Base-by-base conservation (phyloP, 2,797 vertebrate genomes). In the Malacoraja senta region DNA sequence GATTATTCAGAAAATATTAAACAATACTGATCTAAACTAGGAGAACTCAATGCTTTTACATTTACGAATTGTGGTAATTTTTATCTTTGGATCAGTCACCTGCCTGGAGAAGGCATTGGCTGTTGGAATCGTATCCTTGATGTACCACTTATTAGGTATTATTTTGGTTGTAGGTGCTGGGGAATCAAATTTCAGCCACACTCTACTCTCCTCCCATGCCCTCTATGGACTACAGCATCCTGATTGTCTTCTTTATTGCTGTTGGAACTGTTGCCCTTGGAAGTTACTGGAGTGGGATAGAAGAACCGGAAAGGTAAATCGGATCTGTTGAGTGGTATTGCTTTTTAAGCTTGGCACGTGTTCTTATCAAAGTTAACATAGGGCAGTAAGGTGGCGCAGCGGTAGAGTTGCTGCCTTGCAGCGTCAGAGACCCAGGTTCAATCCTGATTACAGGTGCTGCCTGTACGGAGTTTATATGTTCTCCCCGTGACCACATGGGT, bases 221-320 rank as follows among this genome's bases (percentile, higher is more conserved):
- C 7, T 94, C 94, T 93, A 95, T 99, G 93, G 98, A 99, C 93
- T 95, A 95, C 94, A 99, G 97, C 93, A 97, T 99, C 94, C 94
- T 96, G 61, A 95, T 98, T 94, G 98, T 99, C 96, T 97, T 99
- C 13, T 71, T 97, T n/a, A 98, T 99, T 93, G 96, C 98, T 24
- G 96, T 99, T 8, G 95, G 96, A 93, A 99, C 98, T 0, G 97
- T 99, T 35, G 95, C 96, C 0, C 94, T 99, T 94, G 99, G 98
- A 53, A 98, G 98, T 90, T 98, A 96, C 94, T 99, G 99, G 98
- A 99, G 98, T 0, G 98, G 98, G 12, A 26, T 74, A 4, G 74
- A 35, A 10, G 90, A 92, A 29, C 0, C 0, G 17, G 71, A 24
- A 76, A 92, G 90, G 90, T 92, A 76, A 96, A 0, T 96, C 96